Evolutionary conservation across 2,113 vertebrate species (phyloP).

Genomic region (Notothenia rossii): DNA sequence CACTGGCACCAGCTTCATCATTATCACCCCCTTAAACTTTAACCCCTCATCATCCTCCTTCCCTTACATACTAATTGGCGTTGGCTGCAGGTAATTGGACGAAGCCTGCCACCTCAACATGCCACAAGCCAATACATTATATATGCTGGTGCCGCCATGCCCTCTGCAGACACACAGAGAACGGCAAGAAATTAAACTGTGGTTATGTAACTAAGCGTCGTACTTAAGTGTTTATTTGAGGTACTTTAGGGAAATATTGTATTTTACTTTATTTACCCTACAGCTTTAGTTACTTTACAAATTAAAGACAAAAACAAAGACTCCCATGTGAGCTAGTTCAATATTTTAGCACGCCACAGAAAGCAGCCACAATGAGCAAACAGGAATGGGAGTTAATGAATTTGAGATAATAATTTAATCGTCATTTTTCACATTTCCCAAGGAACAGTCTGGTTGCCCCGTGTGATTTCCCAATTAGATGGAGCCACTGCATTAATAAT

Average conservation of each 20-base stretch:
- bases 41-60: constrained; percentile 79
- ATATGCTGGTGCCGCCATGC: constrained; percentile 50
- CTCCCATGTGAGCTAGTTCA: constrained; percentile 38
- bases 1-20: constrained; percentile 79
- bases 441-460: constrained; percentile 50
- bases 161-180: constrained; percentile 41
- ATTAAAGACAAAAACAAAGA: constrained; percentile 37
- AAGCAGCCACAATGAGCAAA: constrained; percentile 49
- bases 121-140: constrained; percentile 73
- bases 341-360: constrained; percentile 49
- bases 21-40: constrained; percentile 85
- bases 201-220: no score
- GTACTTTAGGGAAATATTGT: no score
- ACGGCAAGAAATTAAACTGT: constrained; percentile 23
- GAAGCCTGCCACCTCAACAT: constrained; percentile 63
- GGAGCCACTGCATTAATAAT: constrained; percentile 72
- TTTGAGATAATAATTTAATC: constrained; percentile 65
- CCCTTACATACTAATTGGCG: constrained; percentile 81
- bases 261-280: no score
- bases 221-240: no score
- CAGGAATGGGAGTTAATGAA: constrained; percentile 49
- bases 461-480: constrained; percentile 74
- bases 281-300: no score
- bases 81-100: constrained; percentile 78
- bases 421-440: constrained; percentile 70